phyloP scores from a whole-genome alignment of 2,888 invertebrate genomes.

The Apantesis nais region DNA sequence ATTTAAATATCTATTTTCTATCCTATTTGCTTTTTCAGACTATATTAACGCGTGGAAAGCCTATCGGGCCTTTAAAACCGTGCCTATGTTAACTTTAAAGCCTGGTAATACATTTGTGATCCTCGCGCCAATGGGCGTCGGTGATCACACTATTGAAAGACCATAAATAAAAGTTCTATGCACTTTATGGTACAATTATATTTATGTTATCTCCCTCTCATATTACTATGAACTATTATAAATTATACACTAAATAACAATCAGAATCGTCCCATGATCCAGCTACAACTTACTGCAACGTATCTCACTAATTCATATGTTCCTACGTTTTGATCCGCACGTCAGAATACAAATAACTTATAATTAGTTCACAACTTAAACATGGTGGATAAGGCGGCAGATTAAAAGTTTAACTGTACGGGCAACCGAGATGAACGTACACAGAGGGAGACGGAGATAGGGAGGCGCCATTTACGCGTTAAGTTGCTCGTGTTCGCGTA shows the following conservation, averaged over 20 bases:
- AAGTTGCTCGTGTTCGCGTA: slow-evolving; percentile 45
- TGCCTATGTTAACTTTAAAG: too few relatives aligned
- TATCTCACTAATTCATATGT: slow-evolving; percentile 10
- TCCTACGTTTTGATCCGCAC: slow-evolving; percentile 29
- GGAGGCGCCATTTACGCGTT: slow-evolving; percentile 33
- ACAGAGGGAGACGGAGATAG: slow-evolving; percentile 13
- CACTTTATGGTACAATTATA: background rate
- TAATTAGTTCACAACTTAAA: slow-evolving; percentile 45
- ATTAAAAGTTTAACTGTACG: slow-evolving; percentile 41
- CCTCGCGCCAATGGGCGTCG: too few relatives aligned
- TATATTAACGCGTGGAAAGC: too few relatives aligned
- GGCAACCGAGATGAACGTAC: slow-evolving; percentile 23
- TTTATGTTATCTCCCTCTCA: background rate
- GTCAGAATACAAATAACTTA: slow-evolving; percentile 38
- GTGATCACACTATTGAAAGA: too few relatives aligned
- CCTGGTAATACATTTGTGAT: too few relatives aligned
- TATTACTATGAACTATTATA: background rate
- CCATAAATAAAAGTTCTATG: too few relatives aligned
- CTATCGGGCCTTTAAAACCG: too few relatives aligned
- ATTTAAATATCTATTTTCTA: too few relatives aligned
- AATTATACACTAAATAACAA: background rate
- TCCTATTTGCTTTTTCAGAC: too few relatives aligned
- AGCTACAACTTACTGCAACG: background rate
- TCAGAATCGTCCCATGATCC: background rate
- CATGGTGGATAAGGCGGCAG: slow-evolving; percentile 22